phyloP scores from a whole-genome alignment of 2,797 vertebrate species.

The Lophotriccus pileatus region DNA sequence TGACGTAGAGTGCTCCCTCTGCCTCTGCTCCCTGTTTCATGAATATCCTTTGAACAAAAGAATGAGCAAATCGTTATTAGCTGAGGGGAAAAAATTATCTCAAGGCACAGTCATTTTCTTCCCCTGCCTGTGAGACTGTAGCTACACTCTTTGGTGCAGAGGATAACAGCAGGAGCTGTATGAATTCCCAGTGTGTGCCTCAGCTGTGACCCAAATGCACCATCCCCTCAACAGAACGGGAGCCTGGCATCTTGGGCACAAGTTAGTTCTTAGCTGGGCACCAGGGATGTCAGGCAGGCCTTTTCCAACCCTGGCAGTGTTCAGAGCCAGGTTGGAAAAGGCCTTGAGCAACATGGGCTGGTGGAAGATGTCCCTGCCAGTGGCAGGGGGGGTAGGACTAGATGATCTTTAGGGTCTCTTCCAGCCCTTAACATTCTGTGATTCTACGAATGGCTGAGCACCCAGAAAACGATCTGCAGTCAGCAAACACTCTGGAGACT shows the following conservation, averaged over 20 bases:
- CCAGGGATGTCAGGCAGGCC: not conserved
- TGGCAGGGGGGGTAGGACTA: fast-evolving
- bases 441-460: not conserved
- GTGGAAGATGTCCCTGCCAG: not conserved
- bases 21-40: not conserved
- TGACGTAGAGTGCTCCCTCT: not conserved
- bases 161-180: not conserved
- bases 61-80: not conserved
- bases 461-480: not conserved
- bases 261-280: not conserved
- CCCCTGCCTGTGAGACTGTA: not conserved
- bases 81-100: not conserved
- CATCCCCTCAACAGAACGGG: not conserved
- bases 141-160: not conserved
- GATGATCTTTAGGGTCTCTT: not conserved
- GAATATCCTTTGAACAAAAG: not conserved
- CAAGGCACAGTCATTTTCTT: not conserved
- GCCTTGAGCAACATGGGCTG: not conserved
- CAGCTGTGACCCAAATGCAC: not conserved
- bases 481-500: not conserved
- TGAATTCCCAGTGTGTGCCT: not conserved
- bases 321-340: not conserved
- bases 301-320: not conserved
- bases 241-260: not conserved
- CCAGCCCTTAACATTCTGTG: not conserved